Evolutionary conservation across 1,140 invertebrate genomes (phyloP).

Genomic region (Battus philenor): DNA sequence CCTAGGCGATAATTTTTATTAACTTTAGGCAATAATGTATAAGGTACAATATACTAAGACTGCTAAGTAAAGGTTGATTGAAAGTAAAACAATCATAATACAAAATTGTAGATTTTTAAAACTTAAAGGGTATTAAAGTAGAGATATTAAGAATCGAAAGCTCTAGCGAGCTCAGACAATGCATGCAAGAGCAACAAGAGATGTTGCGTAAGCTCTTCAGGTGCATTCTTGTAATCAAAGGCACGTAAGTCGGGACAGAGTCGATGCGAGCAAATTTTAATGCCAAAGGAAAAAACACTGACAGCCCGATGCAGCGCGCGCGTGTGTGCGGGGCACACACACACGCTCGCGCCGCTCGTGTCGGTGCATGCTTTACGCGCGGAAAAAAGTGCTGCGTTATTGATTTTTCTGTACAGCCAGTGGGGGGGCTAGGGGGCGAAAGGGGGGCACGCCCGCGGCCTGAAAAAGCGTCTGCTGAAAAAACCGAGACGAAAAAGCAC

Average conservation of each 20-base stretch:
- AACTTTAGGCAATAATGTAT: too few relatives aligned
- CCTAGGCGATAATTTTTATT: too few relatives aligned
- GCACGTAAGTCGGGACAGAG: slow-evolving; percentile 29
- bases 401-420: slow-evolving; percentile 70
- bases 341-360: slow-evolving; percentile 34
- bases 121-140: too few relatives aligned
- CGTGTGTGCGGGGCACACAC: slow-evolving; percentile 44
- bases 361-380: slow-evolving; percentile 73
- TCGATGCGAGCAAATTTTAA: slow-evolving; percentile 52
- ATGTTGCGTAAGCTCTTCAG: slow-evolving; percentile 44
- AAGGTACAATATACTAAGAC: too few relatives aligned
- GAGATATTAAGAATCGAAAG: too few relatives aligned
- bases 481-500: slow-evolving; percentile 74
- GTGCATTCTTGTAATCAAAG: slow-evolving; percentile 53
- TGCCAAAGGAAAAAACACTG: slow-evolving; percentile 57
- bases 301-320: slow-evolving; percentile 40
- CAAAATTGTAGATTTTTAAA: too few relatives aligned
- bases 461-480: slow-evolving; percentile 74
- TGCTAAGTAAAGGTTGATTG: too few relatives aligned
- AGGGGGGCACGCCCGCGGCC: slow-evolving; percentile 55
- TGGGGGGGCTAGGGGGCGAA: slow-evolving; percentile 32
- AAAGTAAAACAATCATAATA: too few relatives aligned
- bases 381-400: slow-evolving; percentile 74
- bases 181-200: slow-evolving; percentile 19
- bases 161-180: slow-evolving; percentile 10